Percentiles rank a stretch among this genome's conserved stretches.
These are phyloP conservation scores for Altica lythri DNA, from an alignment of 2,888 invertebrate species.

Conservation along the genomic window DNA sequence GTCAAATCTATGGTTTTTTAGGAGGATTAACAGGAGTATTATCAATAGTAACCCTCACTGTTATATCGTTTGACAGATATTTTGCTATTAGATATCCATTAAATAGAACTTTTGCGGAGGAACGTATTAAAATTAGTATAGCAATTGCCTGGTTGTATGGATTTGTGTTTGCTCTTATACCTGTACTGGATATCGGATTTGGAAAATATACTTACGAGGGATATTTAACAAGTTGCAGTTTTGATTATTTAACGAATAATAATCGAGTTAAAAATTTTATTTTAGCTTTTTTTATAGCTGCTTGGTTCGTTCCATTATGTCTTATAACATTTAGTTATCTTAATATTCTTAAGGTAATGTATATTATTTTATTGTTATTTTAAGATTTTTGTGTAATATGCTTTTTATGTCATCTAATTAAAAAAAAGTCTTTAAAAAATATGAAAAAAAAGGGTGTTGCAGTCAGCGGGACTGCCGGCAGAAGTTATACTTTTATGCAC, in stretches of 20 bases:
- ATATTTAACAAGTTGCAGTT: constrained; percentile 82
- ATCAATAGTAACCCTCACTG: constrained; percentile 79
- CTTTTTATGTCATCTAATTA: too few relatives aligned
- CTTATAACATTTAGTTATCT: constrained; percentile 76
- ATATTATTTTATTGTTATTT: too few relatives aligned
- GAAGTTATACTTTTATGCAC: too few relatives aligned
- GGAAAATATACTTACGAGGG: constrained; percentile 83
- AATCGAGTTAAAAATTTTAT: constrained; percentile 68
- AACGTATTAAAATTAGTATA: constrained; percentile 66
- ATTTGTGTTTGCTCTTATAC: constrained; percentile 69
- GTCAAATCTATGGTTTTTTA: constrained; percentile 77
- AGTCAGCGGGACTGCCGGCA: too few relatives aligned
- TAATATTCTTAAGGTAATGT: constrained; percentile 69
- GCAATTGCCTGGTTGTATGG: constrained; percentile 75
- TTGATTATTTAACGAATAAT: constrained; percentile 78
- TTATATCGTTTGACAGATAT: constrained; percentile 82
- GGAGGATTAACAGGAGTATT: constrained; percentile 81
- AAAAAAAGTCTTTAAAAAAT: too few relatives aligned
- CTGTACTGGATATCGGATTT: constrained; percentile 71
- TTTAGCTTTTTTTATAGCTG: constrained; percentile 74
- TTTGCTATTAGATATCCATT: constrained; percentile 81
- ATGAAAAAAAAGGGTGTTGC: too few relatives aligned
- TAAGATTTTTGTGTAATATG: too few relatives aligned
- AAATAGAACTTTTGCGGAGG: constrained; percentile 66
- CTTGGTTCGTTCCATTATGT: constrained; percentile 73